These are phyloP conservation scores for Mimachlamys varia DNA, from an alignment of 2,888 invertebrate species.

Conservation along the genomic window DNA sequence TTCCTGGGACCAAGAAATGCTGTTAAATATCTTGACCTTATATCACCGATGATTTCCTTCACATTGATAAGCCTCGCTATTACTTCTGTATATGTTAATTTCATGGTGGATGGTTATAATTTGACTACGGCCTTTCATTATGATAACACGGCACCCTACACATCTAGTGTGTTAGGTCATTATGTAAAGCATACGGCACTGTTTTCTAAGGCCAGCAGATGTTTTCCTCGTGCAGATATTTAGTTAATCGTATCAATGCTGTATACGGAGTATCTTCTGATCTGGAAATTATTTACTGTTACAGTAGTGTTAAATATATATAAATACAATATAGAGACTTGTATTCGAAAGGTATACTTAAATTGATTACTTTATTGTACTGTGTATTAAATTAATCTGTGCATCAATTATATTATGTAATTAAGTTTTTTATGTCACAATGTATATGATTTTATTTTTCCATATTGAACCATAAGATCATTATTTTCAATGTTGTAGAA, in stretches of 20 bases:
- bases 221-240: not conserved
- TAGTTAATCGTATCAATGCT: not conserved
- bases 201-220: not conserved
- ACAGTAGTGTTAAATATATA: no score
- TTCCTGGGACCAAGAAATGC: conserved; percentile 18
- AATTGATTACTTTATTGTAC: no score
- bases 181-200: not conserved
- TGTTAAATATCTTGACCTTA: conserved; percentile 29
- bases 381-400: no score
- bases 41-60: conserved; percentile 22
- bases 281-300: no score
- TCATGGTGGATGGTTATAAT: conserved; percentile 18
- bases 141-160: not conserved
- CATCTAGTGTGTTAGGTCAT: not conserved
- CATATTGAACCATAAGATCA: no score
- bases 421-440: no score
- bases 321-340: no score
- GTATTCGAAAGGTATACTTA: not conserved
- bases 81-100: conserved; percentile 29
- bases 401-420: no score
- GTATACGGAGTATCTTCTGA: no score
- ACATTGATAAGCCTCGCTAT: conserved; percentile 15
- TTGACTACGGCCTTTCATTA: conserved; percentile 12
- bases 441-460: no score
- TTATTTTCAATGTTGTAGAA: no score